Evolutionary conservation across 2,113 vertebrate genomes (phyloP).

Genomic region (Erythrocebus patas): DNA sequence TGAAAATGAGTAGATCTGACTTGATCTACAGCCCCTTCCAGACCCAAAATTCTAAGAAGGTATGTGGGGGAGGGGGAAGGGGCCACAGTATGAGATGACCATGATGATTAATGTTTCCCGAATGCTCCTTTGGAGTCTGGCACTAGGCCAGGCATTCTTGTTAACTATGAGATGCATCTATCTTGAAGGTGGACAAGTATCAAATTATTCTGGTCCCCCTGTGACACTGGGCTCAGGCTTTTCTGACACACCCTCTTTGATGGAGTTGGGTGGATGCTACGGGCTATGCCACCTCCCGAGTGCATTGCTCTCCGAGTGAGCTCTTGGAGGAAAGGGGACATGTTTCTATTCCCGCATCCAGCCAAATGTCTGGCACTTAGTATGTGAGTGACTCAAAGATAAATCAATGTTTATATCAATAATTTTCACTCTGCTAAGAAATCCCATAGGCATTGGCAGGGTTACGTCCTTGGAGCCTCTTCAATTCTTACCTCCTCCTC

Average conservation of each 20-base stretch:
- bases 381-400: not conserved
- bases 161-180: not conserved
- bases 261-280: fast-evolving
- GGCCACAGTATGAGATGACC: not conserved
- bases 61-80: fast-evolving
- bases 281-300: fast-evolving
- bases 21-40: not conserved
- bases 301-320: not conserved
- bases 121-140: not conserved
- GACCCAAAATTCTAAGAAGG: not conserved
- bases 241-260: not conserved
- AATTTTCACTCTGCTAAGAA: not conserved
- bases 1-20: not conserved
- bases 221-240: not conserved
- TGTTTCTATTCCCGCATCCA: not conserved
- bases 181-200: not conserved
- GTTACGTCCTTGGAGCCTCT: not conserved
- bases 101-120: not conserved
- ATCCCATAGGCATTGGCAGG: not conserved
- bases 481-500: not conserved
- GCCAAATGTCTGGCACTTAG: not conserved
- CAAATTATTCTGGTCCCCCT: not conserved
- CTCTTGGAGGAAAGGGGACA: not conserved
- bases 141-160: not conserved
- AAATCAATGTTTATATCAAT: not conserved